These are phyloP conservation scores for Epinotia bilunana DNA, from an alignment of 2,888 invertebrate species.

Conservation along the genomic window DNA sequence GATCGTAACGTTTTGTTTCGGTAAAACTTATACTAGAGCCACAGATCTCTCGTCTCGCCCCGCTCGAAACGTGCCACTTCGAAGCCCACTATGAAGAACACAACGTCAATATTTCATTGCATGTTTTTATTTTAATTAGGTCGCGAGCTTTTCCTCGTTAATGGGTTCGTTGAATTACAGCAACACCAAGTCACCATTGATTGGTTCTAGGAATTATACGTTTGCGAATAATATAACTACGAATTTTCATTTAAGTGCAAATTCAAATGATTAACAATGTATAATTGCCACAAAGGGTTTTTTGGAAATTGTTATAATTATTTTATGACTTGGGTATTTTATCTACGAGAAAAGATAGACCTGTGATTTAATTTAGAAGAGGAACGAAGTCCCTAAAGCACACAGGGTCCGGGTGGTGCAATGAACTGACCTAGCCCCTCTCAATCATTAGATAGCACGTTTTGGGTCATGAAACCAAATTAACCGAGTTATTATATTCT, in stretches of 20 bases:
- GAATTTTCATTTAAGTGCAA: conserved; percentile 5
- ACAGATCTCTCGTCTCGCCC: no score
- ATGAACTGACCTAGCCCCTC: neutral
- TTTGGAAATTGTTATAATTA: neutral
- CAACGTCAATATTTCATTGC: no score
- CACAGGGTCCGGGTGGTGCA: neutral
- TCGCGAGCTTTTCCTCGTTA: conserved; percentile 2
- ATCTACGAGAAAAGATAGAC: neutral
- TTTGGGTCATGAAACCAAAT: neutral
- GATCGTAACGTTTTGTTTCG: no score
- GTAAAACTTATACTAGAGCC: no score
- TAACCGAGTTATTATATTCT: neutral
- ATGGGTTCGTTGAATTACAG: conserved; percentile 11
- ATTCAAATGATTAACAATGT: neutral
- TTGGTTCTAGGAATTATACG: conserved; percentile 10
- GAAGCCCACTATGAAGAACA: no score
- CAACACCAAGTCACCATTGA: neutral
- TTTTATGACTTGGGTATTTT: neutral
- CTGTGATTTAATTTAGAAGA: conserved; percentile 1
- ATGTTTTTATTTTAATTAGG: neutral
- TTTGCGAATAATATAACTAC: neutral
- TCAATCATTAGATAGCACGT: neutral
- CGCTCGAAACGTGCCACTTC: no score
- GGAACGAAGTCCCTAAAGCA: conserved; percentile 14
- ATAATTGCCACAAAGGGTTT: neutral